Base-by-base conservation (phyloP, 2,888 invertebrate genomes). In the Omphaloscelis lunosa region DNA sequence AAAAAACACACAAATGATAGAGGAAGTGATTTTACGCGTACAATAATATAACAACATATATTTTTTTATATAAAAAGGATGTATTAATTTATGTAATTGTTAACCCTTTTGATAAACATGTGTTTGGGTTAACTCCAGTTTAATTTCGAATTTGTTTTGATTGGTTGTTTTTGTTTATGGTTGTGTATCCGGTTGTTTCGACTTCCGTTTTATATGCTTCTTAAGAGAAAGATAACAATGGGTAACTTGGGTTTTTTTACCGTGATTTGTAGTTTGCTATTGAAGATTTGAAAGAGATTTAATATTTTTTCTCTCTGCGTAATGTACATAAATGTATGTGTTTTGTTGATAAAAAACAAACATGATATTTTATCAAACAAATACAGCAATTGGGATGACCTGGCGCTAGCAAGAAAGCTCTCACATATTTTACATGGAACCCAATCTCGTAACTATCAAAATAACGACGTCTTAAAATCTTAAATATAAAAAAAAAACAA, bases 51-150 rank as follows among this genome's bases (percentile, higher is more conserved):
- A 93, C 92, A 93, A 95, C 91, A 91, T 92, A 92, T 93, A 91
- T 92, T 92, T 86, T 86, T 89, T 86, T 89, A 87, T 84, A 92
- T 94, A 91, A 92, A 93, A 89, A 94, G 96, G 95, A 95, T 94
- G 95, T 95, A 95, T 96, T 96, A 96, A 96, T 95, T 95, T 95
- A 95, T 95, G 92, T 95, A 95, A 96, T 95, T 95, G 93, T 95
- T 93, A 96, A 95, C 95, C 96, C 95, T 95, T 82, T 95, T 92
- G 91, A 91, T 92, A 94, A 94, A 94, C 96, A 96, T 95, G 93
- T 96, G 96, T 94, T 95, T 92, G 90, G 92, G 89, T 90, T 93
- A 95, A 95, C 89, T 87, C 90, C 90, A 91, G 94, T 95, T 96
- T 96, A 95, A 95, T 95, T 93, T 95, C 91, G 94, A 94, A 95